Percentiles rank a stretch among this genome's conserved stretches.
phyloP scores from a whole-genome alignment of 2,888 invertebrate genomes.

The Acanthococcus lagerstroemiae region DNA sequence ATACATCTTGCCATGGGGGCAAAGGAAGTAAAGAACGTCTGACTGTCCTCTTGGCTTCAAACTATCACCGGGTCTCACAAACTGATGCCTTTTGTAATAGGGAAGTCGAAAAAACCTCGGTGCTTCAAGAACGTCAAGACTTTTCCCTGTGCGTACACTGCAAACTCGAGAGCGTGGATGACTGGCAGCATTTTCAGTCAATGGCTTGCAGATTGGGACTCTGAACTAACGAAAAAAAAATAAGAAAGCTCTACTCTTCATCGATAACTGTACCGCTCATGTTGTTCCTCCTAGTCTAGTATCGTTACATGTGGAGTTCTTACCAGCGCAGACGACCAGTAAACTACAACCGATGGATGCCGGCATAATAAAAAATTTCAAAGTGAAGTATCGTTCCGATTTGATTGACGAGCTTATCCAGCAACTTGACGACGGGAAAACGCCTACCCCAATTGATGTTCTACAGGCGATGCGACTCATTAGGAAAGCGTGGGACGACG shows the following conservation, averaged over 20 bases:
- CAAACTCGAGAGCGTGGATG: constrained; percentile 37
- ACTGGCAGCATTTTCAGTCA: constrained; percentile 11
- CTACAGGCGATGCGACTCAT: not conserved
- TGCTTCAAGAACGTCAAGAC: constrained; percentile 37
- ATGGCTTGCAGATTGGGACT: constrained; percentile 14
- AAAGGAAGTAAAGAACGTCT: constrained; percentile 39
- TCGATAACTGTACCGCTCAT: constrained; percentile 2
- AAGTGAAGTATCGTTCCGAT: not conserved
- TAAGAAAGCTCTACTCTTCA: not conserved
- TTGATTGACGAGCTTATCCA: not conserved
- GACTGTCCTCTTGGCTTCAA: constrained; percentile 32
- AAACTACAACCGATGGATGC: not conserved
- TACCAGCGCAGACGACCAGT: not conserved
- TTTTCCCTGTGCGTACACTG: constrained; percentile 38
- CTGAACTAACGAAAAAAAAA: not conserved
- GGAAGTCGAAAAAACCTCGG: constrained; percentile 39
- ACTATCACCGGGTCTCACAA: constrained; percentile 36
- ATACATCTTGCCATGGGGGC: constrained; percentile 39
- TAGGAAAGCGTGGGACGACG: not conserved
- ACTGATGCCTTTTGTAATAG: constrained; percentile 38
- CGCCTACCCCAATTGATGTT: not conserved
- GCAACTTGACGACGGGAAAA: not conserved
- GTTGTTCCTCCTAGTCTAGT: not conserved
- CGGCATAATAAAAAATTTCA: constrained; percentile 6
- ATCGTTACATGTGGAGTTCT: not conserved